Evolutionary conservation across 2,888 invertebrate species (phyloP).

Genomic region (Geotrupes spiniger): DNA sequence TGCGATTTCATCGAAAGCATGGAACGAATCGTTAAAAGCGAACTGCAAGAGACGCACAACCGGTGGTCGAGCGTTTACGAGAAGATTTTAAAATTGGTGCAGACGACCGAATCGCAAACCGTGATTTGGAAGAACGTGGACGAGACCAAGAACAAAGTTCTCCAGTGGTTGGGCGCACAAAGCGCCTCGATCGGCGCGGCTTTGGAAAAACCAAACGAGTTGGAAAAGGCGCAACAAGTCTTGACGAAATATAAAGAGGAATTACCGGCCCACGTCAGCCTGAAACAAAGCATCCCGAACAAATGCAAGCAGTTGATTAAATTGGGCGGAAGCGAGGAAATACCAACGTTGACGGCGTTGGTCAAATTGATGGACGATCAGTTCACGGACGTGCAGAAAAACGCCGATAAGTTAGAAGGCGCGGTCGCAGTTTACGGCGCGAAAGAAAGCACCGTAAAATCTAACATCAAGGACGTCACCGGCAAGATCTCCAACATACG

Average conservation of each 20-base stretch:
- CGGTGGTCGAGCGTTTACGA: constrained; percentile 72
- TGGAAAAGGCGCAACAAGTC: constrained; percentile 74
- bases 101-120: constrained; percentile 81
- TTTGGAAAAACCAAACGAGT: constrained; percentile 73
- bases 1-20: constrained; percentile 67
- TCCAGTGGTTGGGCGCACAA: constrained; percentile 81
- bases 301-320: constrained; percentile 79
- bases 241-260: constrained; percentile 84
- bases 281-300: constrained; percentile 72
- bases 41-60: constrained; percentile 61
- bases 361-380: constrained; percentile 69
- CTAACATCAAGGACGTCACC: constrained; percentile 67
- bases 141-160: constrained; percentile 77
- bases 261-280: constrained; percentile 71
- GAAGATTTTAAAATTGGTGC: constrained; percentile 68
- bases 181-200: constrained; percentile 74
- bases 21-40: constrained; percentile 59
- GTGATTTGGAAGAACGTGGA: constrained; percentile 93
- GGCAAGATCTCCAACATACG: constrained; percentile 59
- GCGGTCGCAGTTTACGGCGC: constrained; percentile 71
- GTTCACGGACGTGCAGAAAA: constrained; percentile 69
- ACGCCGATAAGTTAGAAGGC: constrained; percentile 72
- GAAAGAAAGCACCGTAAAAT: constrained; percentile 69
- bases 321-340: constrained; percentile 68
- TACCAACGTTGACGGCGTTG: constrained; percentile 66